Conservation (phyloP, 2,888 invertebrate genomes). For the Periphyllus acericola region DNA sequence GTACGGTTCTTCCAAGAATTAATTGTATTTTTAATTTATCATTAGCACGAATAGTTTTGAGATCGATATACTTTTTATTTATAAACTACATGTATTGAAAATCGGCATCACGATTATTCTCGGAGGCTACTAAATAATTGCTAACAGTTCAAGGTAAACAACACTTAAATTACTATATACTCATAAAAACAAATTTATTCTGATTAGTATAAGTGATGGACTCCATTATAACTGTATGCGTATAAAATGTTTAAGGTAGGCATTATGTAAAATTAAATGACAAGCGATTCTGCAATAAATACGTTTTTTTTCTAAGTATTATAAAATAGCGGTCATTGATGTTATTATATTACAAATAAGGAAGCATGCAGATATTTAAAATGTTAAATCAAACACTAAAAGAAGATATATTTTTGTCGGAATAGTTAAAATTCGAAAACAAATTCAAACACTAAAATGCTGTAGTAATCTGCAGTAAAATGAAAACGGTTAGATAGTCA, state of each 20-base stretch:
- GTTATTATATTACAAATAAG: too few species aligned
- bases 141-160: constrained; percentile 22
- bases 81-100: constrained; percentile 15
- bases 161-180: background rate
- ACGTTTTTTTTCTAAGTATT: background rate
- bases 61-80: background rate
- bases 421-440: too few species aligned
- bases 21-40: background rate
- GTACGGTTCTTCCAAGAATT: background rate
- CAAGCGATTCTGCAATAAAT: too few species aligned
- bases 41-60: background rate
- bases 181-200: constrained; percentile 5
- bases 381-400: too few species aligned
- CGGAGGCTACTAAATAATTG: background rate
- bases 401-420: too few species aligned
- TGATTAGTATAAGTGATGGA: too few species aligned
- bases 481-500: constrained; percentile 21
- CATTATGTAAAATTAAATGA: too few species aligned
- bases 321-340: background rate
- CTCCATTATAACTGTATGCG: too few species aligned
- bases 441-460: background rate
- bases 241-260: too few species aligned
- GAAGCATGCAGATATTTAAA: too few species aligned
- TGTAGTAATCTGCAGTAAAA: background rate
- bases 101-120: background rate